Base-by-base conservation (phyloP, 1,140 invertebrate genomes). In the Oreohelix idahoensis region DNA sequence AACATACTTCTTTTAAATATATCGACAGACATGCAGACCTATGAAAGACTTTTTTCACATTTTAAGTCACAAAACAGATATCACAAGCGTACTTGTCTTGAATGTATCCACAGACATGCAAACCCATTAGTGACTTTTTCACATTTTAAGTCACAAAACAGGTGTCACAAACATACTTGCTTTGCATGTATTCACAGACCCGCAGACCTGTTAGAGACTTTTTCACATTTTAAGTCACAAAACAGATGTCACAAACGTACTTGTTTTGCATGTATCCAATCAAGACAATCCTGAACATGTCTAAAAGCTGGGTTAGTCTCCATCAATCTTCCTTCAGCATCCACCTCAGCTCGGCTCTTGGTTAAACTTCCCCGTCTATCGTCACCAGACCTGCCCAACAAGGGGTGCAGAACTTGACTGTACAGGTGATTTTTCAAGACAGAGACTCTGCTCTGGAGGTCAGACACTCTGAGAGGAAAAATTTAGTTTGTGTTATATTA, bases 111-210 rank as follows among this genome's bases (percentile, higher is more conserved):
- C n/a, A n/a, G n/a, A n/a, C n/a, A n/a, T n/a, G n/a, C n/a, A n/a
- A n/a, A n/a, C n/a, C n/a, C n/a, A n/a, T n/a, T n/a, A n/a, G n/a
- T n/a, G n/a, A n/a, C n/a, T n/a, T n/a, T n/a, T n/a, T n/a, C n/a
- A n/a, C n/a, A n/a, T n/a, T n/a, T n/a, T n/a, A n/a, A n/a, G n/a
- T n/a, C n/a, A n/a, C 42, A 8, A 5, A 45, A 45, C 15, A 45
- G 15, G 15, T 45, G 15, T 45, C 15, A 45, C 42, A 45, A 45
- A 45, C 42, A 11, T 89, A 96, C 96, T 94, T 97, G 94, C 94
- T 97, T 97, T 53, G 95, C 95, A 88, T 97, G 96, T 89, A 98
- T 97, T 98, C 98, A 99, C n/a, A n/a, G n/a, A n/a, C n/a, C n/a
- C n/a, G n/a, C n/a, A n/a, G n/a, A n/a, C n/a, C n/a, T n/a, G n/a